phyloP scores from a whole-genome alignment of 92 coral and sea anemone species.

The Hydrozoanthus gracilis region DNA sequence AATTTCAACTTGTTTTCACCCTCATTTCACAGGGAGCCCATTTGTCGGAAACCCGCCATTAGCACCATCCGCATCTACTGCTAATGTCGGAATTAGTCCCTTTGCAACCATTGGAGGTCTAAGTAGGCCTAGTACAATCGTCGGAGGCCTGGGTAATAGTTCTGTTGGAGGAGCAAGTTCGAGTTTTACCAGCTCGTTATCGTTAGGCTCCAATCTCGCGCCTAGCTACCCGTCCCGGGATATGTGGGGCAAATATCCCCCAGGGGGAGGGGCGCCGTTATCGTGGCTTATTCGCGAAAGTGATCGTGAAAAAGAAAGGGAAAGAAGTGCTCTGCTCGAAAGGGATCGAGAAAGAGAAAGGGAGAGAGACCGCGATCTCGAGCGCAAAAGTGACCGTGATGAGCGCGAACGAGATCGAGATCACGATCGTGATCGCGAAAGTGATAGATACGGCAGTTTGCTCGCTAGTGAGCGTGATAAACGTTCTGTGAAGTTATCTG shows the following conservation, averaged over 20 bases:
- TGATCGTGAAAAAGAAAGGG: slow-evolving; percentile 74
- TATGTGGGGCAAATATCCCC: slow-evolving; percentile 74
- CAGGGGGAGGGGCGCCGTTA: slow-evolving; percentile 60
- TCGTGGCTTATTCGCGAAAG: slow-evolving; percentile 83
- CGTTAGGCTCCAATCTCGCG: slow-evolving; percentile 67
- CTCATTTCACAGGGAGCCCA: slow-evolving; percentile 31
- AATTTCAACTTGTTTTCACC: too few species aligned
- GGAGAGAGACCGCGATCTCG: slow-evolving; percentile 58
- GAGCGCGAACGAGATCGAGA: slow-evolving; percentile 19
- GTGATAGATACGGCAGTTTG: slow-evolving; percentile 33
- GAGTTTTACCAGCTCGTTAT: slow-evolving; percentile 53
- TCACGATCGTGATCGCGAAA: slow-evolving; percentile 35
- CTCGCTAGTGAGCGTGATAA: slow-evolving; percentile 35
- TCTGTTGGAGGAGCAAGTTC: slow-evolving; percentile 70
- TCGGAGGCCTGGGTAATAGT: slow-evolving; percentile 67
- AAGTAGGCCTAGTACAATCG: slow-evolving; percentile 61
- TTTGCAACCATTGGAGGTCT: slow-evolving; percentile 55
- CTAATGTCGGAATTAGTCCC: slow-evolving; percentile 67
- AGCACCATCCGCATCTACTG: slow-evolving; percentile 58
- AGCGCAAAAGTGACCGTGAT: slow-evolving; percentile 21
- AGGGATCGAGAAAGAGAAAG: slow-evolving; percentile 68
- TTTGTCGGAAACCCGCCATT: slow-evolving; percentile 55
- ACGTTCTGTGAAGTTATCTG: slow-evolving; percentile 35
- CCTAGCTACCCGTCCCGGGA: slow-evolving; percentile 59
- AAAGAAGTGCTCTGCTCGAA: slow-evolving; percentile 50